Evolutionary conservation across 1,140 invertebrate species (phyloP).

Genomic region (Mamestra configurata): DNA sequence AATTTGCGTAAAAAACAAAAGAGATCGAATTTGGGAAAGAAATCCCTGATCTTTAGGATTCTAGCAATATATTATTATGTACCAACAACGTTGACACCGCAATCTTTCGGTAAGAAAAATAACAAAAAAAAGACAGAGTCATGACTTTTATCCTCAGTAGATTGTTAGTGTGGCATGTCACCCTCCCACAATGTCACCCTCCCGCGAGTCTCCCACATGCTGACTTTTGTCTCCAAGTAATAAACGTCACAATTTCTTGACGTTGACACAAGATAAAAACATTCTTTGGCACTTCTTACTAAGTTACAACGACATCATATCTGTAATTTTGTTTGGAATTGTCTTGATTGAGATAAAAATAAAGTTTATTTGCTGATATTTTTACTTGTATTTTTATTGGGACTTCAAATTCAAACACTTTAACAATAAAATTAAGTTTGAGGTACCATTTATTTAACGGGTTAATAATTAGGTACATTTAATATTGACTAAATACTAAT

Average conservation of each 20-base stretch:
- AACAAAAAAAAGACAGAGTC: background rate
- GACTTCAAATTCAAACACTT: too few species aligned
- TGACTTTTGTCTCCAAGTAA: conserved; percentile 5
- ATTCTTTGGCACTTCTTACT: background rate
- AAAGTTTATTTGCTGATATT: background rate
- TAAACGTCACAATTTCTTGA: conserved; percentile 17
- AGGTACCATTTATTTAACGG: too few species aligned
- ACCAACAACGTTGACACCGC: background rate
- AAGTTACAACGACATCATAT: background rate
- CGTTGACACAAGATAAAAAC: conserved; percentile 23
- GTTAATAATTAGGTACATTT: too few species aligned
- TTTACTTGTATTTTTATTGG: background rate
- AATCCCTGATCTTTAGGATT: too few species aligned
- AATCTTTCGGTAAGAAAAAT: background rate
- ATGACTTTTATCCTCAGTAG: background rate
- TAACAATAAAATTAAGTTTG: too few species aligned
- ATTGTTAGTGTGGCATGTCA: conserved; percentile 10
- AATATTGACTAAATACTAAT: too few species aligned
- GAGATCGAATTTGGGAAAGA: too few species aligned
- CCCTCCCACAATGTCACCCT: background rate
- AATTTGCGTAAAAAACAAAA: too few species aligned
- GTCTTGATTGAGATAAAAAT: background rate
- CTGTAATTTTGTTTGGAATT: background rate
- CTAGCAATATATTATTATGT: too few species aligned
- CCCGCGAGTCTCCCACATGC: background rate